A percentile compares a stretch with the other conserved stretches of the same genome.
Evolutionary conservation across 2,888 invertebrate genomes (phyloP).

Genomic region (Tholera decimalis): DNA sequence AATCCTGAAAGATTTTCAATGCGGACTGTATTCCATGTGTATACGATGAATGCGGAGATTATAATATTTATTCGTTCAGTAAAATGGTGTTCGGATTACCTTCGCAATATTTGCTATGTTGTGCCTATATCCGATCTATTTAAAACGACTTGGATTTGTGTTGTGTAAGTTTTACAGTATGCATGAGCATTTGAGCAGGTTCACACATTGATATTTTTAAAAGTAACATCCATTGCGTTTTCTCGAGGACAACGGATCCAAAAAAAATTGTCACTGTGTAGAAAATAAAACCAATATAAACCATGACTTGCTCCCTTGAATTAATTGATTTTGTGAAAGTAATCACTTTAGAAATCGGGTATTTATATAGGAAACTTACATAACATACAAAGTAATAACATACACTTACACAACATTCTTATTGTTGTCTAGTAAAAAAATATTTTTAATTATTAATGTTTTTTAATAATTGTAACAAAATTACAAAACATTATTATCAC

Average conservation of each 20-base stretch:
- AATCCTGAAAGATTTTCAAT: slow-evolving; percentile 25
- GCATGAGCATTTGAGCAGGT: no score
- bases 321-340: no score
- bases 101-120: background rate
- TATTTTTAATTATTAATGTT: background rate
- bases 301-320: no score
- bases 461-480: slow-evolving; percentile 27
- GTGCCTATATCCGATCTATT: background rate
- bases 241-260: no score
- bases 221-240: background rate
- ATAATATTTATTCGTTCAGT: slow-evolving; percentile 3
- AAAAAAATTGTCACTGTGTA: no score
- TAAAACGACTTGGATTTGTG: background rate
- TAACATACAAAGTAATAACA: no score
- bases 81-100: background rate
- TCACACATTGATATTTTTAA: background rate
- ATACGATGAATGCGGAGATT: slow-evolving; percentile 2
- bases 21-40: background rate
- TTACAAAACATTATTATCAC: slow-evolving; percentile 25
- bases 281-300: background rate
- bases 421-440: background rate
- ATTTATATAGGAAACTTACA: no score
- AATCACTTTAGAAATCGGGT: no score
- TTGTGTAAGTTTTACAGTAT: background rate
- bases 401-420: background rate